Percentiles rank a stretch among this genome's conserved stretches.
phyloP scores from a whole-genome alignment of 2,888 invertebrate genomes.

The Graphium colonna region DNA sequence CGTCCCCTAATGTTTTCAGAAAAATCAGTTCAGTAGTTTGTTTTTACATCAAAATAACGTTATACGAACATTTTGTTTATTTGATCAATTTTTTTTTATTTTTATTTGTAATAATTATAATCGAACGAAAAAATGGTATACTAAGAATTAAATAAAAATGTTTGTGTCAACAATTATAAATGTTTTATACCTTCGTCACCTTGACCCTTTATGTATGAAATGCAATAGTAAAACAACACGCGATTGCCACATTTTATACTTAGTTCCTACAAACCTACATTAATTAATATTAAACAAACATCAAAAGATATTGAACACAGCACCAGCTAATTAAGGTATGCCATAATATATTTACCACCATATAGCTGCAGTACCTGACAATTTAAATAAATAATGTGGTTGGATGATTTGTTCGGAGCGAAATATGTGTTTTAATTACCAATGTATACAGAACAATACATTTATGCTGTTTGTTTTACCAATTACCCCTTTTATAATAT shows the following conservation, averaged over 20 bases:
- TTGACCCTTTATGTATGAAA: slow-evolving; percentile 21
- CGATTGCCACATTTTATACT: slow-evolving; percentile 14
- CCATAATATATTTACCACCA: neutral
- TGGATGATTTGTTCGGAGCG: neutral
- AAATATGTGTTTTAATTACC: neutral
- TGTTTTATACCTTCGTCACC: slow-evolving; percentile 12
- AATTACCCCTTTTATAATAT: neutral
- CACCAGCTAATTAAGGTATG: neutral
- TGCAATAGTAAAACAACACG: slow-evolving; percentile 22
- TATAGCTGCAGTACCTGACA: neutral
- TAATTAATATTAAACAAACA: slow-evolving; percentile 9
- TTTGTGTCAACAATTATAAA: slow-evolving; percentile 12
- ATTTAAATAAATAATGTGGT: slow-evolving; percentile 7
- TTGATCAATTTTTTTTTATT: no score
- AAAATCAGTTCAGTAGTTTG: no score
- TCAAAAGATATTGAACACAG: slow-evolving; percentile 3
- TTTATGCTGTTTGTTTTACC: neutral
- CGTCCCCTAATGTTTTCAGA: no score
- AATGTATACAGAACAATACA: neutral
- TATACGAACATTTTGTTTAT: no score
- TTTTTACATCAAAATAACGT: no score
- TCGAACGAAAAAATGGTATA: no score
- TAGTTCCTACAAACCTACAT: slow-evolving; percentile 8
- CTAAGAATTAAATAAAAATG: neutral
- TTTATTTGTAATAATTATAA: no score